These are phyloP conservation scores for Ischnus inquisitorius DNA, from an alignment of 2,888 invertebrate genomes.

Conservation along the genomic window DNA sequence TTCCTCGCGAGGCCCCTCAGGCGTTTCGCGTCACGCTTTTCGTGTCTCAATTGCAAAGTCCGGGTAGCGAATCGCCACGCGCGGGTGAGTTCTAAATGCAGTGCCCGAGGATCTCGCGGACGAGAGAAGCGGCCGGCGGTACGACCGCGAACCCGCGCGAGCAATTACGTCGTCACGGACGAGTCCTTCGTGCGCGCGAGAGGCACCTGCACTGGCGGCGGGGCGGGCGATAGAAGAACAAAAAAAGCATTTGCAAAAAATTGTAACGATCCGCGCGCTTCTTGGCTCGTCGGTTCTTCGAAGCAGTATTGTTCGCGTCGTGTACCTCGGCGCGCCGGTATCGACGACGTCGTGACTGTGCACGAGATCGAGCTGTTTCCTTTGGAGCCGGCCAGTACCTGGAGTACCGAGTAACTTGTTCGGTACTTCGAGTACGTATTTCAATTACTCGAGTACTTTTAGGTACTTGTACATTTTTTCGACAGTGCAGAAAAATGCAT, in stretches of 20 bases:
- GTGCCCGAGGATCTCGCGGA: neutral
- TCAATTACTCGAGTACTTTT: too few relatives aligned
- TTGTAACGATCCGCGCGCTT: constrained; percentile 1
- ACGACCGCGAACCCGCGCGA: constrained; percentile 47
- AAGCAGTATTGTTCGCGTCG: neutral
- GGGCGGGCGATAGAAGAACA: neutral
- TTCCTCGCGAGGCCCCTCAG: neutral
- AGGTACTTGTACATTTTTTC: too few relatives aligned
- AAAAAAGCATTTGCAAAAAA: too few relatives aligned
- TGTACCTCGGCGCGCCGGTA: neutral
- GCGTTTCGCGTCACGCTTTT: neutral
- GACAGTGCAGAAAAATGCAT: too few relatives aligned
- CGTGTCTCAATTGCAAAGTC: neutral
- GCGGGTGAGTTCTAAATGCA: constrained; percentile 15
- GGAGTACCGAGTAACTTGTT: too few relatives aligned
- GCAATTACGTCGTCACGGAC: constrained; percentile 68
- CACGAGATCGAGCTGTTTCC: constrained; percentile 29
- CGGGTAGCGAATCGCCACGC: neutral
- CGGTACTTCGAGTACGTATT: too few relatives aligned
- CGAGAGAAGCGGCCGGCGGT: constrained; percentile 24
- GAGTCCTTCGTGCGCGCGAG: constrained; percentile 42
- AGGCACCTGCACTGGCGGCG: constrained; percentile 52
- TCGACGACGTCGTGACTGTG: neutral
- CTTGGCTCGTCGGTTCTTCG: neutral
- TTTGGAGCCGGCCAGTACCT: too few relatives aligned